These are phyloP conservation scores for Montipora cactus DNA, from an alignment of 64 coral and sea anemone genomes.

Conservation along the genomic window DNA sequence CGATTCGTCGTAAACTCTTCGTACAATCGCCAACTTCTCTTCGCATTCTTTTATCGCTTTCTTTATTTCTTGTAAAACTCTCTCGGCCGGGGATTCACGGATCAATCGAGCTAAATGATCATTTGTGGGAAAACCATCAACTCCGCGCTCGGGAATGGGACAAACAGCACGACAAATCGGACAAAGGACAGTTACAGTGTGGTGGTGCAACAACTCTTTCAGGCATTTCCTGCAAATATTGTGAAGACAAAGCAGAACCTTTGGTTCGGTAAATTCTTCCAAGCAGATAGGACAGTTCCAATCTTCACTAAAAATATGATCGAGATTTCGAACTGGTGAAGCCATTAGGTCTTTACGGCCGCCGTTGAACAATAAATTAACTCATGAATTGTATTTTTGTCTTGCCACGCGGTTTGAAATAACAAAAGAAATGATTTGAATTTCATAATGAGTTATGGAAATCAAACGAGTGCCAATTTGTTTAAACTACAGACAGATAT, in stretches of 20 bases:
- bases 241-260: constrained; percentile 71
- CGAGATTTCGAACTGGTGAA: constrained; percentile 22
- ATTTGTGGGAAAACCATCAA: constrained; percentile 56
- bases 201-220: constrained; percentile 53
- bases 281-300: constrained; percentile 72
- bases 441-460: constrained; percentile 22
- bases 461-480: background rate
- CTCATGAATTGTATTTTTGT: background rate
- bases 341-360: background rate
- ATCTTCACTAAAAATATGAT: constrained; percentile 57
- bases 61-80: constrained; percentile 73
- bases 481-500: no score
- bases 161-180: constrained; percentile 72
- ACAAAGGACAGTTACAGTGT: constrained; percentile 48
- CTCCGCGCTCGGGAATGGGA: constrained; percentile 50
- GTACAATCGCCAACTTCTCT: constrained; percentile 46
- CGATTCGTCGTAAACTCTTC: constrained; percentile 38
- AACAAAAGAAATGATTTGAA: constrained; percentile 35
- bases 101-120: constrained; percentile 42
- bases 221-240: constrained; percentile 72
- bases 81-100: constrained; percentile 61
- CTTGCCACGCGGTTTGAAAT: constrained; percentile 8
- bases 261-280: constrained; percentile 75
- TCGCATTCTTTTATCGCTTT: constrained; percentile 57
- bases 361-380: background rate